phyloP scores from a whole-genome alignment of 2,888 invertebrate genomes.

The Oligia fasciuncula region DNA sequence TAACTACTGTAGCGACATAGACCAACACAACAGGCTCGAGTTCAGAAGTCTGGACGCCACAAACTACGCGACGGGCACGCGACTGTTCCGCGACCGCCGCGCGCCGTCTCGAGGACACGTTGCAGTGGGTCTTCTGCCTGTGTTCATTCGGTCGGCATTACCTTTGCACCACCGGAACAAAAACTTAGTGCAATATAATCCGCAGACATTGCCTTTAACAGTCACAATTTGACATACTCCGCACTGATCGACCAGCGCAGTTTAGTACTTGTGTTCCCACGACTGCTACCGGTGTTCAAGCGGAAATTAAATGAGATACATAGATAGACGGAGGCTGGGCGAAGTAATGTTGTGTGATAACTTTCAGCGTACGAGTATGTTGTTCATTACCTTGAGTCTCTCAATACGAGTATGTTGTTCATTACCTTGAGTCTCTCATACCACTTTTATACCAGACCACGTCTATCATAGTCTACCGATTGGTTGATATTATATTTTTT shows the following conservation, averaged over 20 bases:
- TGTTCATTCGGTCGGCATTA: background rate
- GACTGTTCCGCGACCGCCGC: background rate
- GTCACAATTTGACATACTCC: conserved; percentile 51
- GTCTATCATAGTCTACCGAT: background rate
- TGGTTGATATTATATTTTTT: background rate
- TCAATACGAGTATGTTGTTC: background rate
- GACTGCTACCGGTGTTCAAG: conserved; percentile 5
- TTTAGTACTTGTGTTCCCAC: conserved; percentile 51
- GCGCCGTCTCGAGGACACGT: background rate
- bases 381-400: background rate
- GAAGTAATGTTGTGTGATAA: background rate
- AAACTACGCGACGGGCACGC: no score
- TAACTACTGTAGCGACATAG: background rate
- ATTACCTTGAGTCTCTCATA: background rate
- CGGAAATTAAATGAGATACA: background rate
- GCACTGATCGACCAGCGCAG: conserved; percentile 4
- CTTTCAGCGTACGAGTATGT: background rate
- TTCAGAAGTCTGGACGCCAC: background rate
- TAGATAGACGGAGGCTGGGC: background rate
- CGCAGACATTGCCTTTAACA: conserved; percentile 33
- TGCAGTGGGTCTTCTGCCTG: conserved; percentile 18
- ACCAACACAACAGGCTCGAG: background rate
- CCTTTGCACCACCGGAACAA: conserved; percentile 23
- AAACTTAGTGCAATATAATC: conserved; percentile 32
- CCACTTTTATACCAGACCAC: background rate